Base-by-base conservation (phyloP, 2,888 invertebrate species). In the Carpatolechia fugitivella region DNA sequence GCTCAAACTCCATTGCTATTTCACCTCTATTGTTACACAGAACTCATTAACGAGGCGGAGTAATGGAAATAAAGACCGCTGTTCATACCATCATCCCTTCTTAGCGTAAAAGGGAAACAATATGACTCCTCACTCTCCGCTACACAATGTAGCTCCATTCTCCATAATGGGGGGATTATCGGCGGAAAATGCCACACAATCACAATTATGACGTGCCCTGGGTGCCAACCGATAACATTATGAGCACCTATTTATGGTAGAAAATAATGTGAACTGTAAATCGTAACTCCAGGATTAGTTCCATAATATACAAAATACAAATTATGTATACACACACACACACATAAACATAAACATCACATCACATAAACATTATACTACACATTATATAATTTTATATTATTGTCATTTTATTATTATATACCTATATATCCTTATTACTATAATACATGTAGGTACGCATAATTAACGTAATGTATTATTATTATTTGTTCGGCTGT, bases 111-210 rank as follows among this genome's bases (percentile, higher is more conserved):
- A 44, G 29, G 44, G 44, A 29, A 44, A 50, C 52, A 52, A 52
- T 70, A 63, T 62, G 67, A 66, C 67, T 74, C 70, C 70, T 72
- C 69, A 67, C 66, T 58, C 66, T 66, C 65, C 49, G 44, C 13
- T 29, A 64, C 67, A 70, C 70, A 67, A 74, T 74, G 70, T 65
- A 68, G 69, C 64, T 60, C 64, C 71, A 71, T 70, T 74, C 68
- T 70, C 67, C 70, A 66, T 76, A 70, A 75, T 76, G 70, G 69
- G 52, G 41, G 66, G 68, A 73, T 71, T 67, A 74, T 73, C 63
- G 69, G 63, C 62, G 59, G 59, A 65, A 68, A 64, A 66, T 55
- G 54, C 52, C 50, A 53, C 56, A 59, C 53, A 56, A 56, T 56
- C 54, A 51, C 40, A 33, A 54, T 52, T 59, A 62, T 59, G 55